Conservation (phyloP, 2,797 vertebrate species). For the Protosalanx chinensis region DNA sequence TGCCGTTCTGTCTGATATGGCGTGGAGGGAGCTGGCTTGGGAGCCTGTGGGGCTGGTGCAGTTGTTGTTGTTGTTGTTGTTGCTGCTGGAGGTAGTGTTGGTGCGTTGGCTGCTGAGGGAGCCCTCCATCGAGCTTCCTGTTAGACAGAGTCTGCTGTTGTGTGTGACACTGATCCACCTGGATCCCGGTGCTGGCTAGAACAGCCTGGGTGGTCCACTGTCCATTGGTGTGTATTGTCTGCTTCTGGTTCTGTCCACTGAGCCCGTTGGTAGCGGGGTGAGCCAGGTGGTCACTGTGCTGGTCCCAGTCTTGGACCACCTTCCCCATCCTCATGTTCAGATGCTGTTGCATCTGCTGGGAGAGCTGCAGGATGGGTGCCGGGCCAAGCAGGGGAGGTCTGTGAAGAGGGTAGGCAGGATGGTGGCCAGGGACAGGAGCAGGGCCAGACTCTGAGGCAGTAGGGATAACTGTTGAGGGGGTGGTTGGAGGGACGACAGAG, state of each 20-base stretch:
- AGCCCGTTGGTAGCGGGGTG: conserved; percentile 23
- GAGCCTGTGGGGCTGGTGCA: conserved; percentile 35
- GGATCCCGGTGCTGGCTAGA: conserved; percentile 41
- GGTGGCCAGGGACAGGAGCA: conserved; percentile 32
- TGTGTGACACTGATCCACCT: conserved; percentile 40
- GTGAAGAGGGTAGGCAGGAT: conserved; percentile 51
- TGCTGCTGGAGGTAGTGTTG: conserved; percentile 53
- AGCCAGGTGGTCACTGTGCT: conserved; percentile 33
- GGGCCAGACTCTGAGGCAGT: conserved; percentile 4
- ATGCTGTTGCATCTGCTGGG: conserved; percentile 71
- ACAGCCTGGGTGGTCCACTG: conserved; percentile 59
- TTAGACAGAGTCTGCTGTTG: conserved; percentile 45
- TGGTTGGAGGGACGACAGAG: not conserved
- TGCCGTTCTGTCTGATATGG: conserved; percentile 49
- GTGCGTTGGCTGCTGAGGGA: conserved; percentile 27
- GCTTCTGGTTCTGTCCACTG: conserved; percentile 36
- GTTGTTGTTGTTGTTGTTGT: conserved; percentile 48
- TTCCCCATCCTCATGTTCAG: conserved; percentile 49
- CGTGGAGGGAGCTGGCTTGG: conserved; percentile 46
- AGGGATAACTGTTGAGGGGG: conserved; percentile 14
- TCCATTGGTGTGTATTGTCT: conserved; percentile 39
- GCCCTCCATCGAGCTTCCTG: conserved; percentile 31
- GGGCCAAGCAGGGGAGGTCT: conserved; percentile 42
- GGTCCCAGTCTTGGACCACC: conserved; percentile 37
- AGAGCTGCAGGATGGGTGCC: conserved; percentile 67